Evolutionary conservation across 2,113 vertebrate genomes (phyloP).

Genomic region (Trogon surrucura): DNA sequence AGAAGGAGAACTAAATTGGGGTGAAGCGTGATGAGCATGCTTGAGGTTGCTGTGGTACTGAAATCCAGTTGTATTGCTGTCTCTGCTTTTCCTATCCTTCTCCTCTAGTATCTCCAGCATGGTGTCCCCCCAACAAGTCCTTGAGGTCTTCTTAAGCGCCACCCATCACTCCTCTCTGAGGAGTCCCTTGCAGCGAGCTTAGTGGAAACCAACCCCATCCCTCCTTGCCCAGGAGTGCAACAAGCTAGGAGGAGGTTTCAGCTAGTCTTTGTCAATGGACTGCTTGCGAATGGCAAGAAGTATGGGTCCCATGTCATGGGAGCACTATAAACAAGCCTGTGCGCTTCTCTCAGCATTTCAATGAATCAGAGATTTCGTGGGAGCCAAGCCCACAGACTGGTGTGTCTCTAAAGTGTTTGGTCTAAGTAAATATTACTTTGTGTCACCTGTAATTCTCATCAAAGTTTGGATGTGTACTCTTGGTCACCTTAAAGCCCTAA

Average conservation of each 20-base stretch:
- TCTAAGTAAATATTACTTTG: background rate
- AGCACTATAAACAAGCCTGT: background rate
- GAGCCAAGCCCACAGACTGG: background rate
- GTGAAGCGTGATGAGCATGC: background rate
- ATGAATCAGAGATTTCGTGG: background rate
- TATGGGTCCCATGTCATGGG: background rate
- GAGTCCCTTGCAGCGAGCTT: background rate
- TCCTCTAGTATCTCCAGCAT: background rate
- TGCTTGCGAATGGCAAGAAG: background rate
- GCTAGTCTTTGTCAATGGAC: background rate
- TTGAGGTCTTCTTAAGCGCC: background rate
- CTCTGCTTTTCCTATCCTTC: background rate
- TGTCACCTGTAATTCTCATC: background rate
- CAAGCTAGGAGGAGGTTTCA: background rate
- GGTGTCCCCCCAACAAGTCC: background rate
- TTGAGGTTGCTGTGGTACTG: background rate
- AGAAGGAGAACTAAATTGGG: background rate
- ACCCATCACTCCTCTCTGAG: background rate
- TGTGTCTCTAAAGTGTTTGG: background rate
- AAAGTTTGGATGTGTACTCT: background rate
- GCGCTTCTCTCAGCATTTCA: background rate
- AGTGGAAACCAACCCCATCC: background rate
- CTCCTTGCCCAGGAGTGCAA: background rate
- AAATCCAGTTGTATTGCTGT: background rate
- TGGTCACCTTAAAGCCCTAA: background rate